Evolutionary conservation across 2,113 vertebrate species (phyloP).

Genomic region (Phylloscopus trochiloides): DNA sequence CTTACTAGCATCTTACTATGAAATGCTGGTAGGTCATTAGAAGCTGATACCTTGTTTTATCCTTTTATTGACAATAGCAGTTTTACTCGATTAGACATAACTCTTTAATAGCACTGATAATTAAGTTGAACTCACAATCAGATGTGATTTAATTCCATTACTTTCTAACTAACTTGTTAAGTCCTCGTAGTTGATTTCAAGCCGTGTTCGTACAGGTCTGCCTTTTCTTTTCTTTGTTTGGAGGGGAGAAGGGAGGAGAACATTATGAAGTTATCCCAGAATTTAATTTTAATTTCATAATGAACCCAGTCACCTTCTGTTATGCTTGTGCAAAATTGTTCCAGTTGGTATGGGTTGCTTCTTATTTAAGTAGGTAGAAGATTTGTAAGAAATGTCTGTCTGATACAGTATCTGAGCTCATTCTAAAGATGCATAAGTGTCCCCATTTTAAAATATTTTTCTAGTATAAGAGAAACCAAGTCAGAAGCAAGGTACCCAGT

Average conservation of each 20-base stretch:
- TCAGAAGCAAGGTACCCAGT: conserved; percentile 39
- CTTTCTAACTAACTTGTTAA: conserved; percentile 28
- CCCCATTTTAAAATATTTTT: conserved; percentile 19
- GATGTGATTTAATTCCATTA: conserved; percentile 49
- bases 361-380: conserved; percentile 52
- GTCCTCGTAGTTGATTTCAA: conserved; percentile 38
- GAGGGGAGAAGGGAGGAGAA: background rate
- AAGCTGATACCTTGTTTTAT: conserved; percentile 49
- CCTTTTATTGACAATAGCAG: conserved; percentile 39
- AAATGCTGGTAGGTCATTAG: conserved; percentile 59
- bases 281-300: background rate
- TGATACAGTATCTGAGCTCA: conserved; percentile 67
- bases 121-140: conserved; percentile 50
- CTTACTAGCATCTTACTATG: conserved; percentile 49
- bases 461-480: conserved; percentile 23
- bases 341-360: conserved; percentile 25
- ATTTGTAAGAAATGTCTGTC: conserved; percentile 43
- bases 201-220: conserved; percentile 55
- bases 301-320: conserved; percentile 11
- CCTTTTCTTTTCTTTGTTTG: background rate
- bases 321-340: conserved; percentile 44
- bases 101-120: conserved; percentile 48
- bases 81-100: conserved; percentile 31
- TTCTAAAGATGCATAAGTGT: conserved; percentile 28
- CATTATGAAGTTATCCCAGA: conserved; percentile 16